These are phyloP conservation scores for Drosophila cognata DNA, from an alignment of 2,888 invertebrate genomes.

Conservation along the genomic window DNA sequence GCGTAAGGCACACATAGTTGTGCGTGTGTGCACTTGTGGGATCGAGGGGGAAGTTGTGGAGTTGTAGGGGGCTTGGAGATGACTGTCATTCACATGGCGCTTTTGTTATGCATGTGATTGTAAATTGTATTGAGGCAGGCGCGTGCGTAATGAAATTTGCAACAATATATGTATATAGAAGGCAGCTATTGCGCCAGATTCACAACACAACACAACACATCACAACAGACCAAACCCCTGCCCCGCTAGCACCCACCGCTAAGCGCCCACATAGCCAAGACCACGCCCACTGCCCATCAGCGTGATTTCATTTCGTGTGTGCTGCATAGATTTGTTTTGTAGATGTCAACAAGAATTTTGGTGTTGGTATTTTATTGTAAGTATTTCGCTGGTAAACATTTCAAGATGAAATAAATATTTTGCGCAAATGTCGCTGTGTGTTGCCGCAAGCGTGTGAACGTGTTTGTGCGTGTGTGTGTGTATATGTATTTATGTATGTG, in stretches of 20 bases:
- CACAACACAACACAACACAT: not conserved
- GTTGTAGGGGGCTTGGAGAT: not conserved
- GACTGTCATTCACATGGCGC: conserved; percentile 66
- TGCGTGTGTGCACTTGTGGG: conserved; percentile 9
- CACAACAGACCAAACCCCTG: not conserved
- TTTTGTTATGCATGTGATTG: conserved; percentile 76
- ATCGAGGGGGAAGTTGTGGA: not conserved
- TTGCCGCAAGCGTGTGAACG: conserved; percentile 9
- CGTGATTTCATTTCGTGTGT: conserved; percentile 24
- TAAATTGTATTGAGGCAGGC: conserved; percentile 74
- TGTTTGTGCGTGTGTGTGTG: conserved; percentile 31
- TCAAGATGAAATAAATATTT: conserved; percentile 66
- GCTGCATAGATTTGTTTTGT: conserved; percentile 63
- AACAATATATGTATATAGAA: conserved; percentile 53
- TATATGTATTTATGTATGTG: conserved; percentile 26
- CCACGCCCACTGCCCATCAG: not conserved
- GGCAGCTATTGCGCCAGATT: conserved; percentile 27
- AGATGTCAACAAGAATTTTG: conserved; percentile 56
- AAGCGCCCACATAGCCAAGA: conserved; percentile 1
- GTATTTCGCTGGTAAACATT: conserved; percentile 61
- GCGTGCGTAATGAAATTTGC: conserved; percentile 75
- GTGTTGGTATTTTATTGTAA: conserved; percentile 70
- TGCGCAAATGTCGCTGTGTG: conserved; percentile 46
- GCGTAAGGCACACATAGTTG: conserved; percentile 13
- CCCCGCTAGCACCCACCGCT: conserved; percentile 1